phyloP scores from a whole-genome alignment of 2,888 invertebrate genomes.

The Diloba caeruleocephala region DNA sequence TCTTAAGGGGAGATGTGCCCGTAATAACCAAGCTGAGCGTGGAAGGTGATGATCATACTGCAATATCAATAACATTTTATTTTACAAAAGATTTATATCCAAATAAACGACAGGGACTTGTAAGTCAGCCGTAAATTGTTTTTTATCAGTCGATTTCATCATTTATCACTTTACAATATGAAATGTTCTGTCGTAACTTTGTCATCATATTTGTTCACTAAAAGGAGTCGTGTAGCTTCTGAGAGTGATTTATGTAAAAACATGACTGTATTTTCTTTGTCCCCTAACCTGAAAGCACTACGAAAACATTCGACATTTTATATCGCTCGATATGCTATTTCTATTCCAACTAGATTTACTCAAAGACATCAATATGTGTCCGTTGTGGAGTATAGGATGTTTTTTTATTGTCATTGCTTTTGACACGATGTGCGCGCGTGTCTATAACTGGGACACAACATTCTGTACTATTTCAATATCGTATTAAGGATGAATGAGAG shows the following conservation, averaged over 20 bases:
- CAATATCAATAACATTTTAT: no score
- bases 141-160: no score
- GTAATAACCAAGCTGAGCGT: no score
- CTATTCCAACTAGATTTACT: slow-evolving; percentile 25
- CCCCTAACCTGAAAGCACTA: neutral
- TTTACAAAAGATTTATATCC: no score
- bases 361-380: slow-evolving; percentile 18
- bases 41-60: no score
- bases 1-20: no score
- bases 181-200: no score
- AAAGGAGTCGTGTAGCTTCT: neutral
- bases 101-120: no score
- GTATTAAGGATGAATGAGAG: neutral
- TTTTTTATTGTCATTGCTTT: slow-evolving; percentile 40
- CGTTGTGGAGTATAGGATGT: slow-evolving; percentile 16
- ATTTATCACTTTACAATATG: no score
- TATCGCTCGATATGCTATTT: slow-evolving; percentile 24
- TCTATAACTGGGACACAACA: slow-evolving; percentile 29
- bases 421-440: slow-evolving; percentile 44
- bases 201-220: neutral
- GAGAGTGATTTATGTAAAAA: neutral
- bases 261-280: neutral
- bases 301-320: slow-evolving; percentile 11
- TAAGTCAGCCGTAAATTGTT: no score
- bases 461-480: slow-evolving; percentile 36